phyloP scores from a whole-genome alignment of 1,140 invertebrate genomes.

The Neodiprion lecontei region DNA sequence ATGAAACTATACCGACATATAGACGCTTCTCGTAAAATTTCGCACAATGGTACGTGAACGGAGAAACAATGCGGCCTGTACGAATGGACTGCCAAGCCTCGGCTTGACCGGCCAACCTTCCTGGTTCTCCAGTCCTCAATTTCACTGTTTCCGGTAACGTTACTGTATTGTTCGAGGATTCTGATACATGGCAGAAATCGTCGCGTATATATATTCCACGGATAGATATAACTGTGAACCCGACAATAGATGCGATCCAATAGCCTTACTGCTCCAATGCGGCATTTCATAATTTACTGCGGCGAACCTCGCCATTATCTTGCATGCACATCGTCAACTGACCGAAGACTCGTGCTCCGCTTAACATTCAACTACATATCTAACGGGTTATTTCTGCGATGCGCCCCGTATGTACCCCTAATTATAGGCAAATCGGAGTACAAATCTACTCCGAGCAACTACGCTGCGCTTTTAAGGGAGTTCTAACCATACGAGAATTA shows the following conservation, averaged over 20 bases:
- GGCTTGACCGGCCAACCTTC: neutral
- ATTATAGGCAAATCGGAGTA: too few relatives aligned
- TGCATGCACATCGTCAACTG: neutral
- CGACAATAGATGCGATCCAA: neutral
- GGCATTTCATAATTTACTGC: neutral
- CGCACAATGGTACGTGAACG: neutral
- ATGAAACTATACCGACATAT: neutral
- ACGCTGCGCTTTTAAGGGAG: too few relatives aligned
- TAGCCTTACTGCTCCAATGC: neutral
- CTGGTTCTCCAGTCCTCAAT: neutral
- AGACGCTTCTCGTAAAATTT: conserved; percentile 1
- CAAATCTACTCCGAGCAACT: too few relatives aligned
- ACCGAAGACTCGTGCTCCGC: too few relatives aligned
- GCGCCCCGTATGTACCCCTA: too few relatives aligned
- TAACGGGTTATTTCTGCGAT: too few relatives aligned
- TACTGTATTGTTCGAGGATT: neutral
- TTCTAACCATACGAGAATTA: too few relatives aligned
- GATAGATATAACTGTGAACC: neutral
- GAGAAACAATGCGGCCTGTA: neutral
- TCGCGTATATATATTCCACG: neutral
- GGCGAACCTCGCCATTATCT: neutral
- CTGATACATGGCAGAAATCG: neutral
- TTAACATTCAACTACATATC: too few relatives aligned
- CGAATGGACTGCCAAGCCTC: neutral
- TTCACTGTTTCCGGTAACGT: neutral